Conservation (phyloP, 2,797 vertebrate genomes). For the Sternarchorhynchus goeldii region DNA sequence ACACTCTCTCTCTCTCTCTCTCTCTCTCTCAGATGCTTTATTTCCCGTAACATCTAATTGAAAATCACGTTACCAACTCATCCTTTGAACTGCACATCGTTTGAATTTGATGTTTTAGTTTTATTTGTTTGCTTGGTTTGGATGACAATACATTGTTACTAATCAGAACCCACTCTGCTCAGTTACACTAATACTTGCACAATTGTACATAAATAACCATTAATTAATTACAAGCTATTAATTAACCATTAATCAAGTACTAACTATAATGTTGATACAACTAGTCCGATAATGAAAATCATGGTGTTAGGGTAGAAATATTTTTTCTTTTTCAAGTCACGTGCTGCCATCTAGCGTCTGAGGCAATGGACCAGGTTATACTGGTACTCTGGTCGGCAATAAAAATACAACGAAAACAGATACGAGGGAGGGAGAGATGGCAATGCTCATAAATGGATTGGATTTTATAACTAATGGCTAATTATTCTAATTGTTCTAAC, state of each 20-base stretch:
- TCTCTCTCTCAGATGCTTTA: not conserved
- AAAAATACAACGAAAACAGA: not conserved
- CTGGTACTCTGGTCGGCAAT: not conserved
- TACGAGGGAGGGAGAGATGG: too few species aligned
- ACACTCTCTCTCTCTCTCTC: constrained; percentile 7
- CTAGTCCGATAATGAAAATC: too few species aligned
- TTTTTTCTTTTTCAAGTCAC: not conserved
- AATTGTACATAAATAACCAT: too few species aligned
- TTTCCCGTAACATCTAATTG: constrained; percentile 19
- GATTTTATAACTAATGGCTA: too few species aligned
- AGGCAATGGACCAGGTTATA: not conserved
- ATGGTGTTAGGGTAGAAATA: too few species aligned
- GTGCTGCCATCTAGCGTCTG: constrained; percentile 43
- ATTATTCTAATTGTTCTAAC: too few species aligned
- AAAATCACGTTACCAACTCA: constrained; percentile 32
- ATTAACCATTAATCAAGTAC: not conserved
- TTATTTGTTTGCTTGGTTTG: constrained; percentile 6
- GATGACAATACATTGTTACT: not conserved
- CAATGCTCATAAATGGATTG: too few species aligned
- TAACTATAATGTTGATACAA: too few species aligned
- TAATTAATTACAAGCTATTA: not conserved
- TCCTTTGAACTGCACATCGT: not conserved
- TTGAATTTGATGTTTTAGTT: constrained; percentile 3
- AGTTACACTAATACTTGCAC: too few species aligned
- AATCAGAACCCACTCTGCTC: not conserved